Percentiles rank a stretch among this genome's conserved stretches.
Conservation (phyloP, 2,113 vertebrate genomes). For the Pterophyllum scalare region DNA sequence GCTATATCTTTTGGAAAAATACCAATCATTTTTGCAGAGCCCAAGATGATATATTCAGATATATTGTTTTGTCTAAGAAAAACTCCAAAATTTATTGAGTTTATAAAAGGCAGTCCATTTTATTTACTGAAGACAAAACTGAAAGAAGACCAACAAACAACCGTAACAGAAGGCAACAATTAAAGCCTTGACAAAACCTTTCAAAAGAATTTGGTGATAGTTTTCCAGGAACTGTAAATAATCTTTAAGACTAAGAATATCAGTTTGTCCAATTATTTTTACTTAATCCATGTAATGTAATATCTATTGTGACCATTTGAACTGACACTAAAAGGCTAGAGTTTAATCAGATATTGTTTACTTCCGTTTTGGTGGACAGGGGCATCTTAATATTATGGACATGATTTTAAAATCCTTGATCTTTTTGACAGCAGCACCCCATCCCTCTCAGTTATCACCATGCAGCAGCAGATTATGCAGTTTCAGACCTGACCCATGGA, state of each 20-base stretch:
- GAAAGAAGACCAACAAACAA: background rate
- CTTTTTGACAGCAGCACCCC: background rate
- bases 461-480: background rate
- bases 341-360: background rate
- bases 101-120: background rate
- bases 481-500: constrained; percentile 36
- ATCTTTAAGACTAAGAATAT: background rate
- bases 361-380: background rate
- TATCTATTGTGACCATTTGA: background rate
- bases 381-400: background rate
- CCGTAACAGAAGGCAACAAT: background rate
- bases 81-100: background rate
- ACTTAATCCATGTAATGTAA: background rate
- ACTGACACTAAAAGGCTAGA: background rate
- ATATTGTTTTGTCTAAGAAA: background rate
- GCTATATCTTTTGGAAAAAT: background rate
- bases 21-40: background rate
- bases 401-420: background rate
- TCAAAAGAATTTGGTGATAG: background rate
- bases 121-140: background rate
- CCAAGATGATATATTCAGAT: background rate
- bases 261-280: background rate
- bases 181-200: background rate
- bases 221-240: background rate
- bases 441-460: background rate